Conservation (phyloP, 2,113 vertebrate species). For the Tricholaema leucomelas region DNA sequence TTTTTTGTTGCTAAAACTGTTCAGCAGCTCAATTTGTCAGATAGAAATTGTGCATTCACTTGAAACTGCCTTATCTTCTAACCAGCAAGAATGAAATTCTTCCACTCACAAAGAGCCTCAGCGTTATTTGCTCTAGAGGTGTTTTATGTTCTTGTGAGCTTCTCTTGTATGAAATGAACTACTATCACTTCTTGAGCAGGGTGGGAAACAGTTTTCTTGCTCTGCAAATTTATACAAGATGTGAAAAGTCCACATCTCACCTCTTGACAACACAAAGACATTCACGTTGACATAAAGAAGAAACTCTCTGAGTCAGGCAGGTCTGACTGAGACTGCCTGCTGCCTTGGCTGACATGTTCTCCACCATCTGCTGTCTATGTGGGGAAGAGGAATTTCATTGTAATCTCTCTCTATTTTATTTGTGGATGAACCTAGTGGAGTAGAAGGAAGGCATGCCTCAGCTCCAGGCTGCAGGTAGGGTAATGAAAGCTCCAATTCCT, state of each 20-base stretch:
- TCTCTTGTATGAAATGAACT: rapidly evolving
- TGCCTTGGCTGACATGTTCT: not conserved
- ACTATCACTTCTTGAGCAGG: not conserved
- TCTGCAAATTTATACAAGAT: not conserved
- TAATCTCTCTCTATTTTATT: not conserved
- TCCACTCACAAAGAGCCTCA: not conserved
- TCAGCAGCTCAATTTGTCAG: not conserved
- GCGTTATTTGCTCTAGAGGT: not conserved
- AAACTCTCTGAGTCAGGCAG: not conserved
- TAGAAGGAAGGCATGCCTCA: not conserved
- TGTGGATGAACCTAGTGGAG: not conserved
- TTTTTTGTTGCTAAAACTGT: not conserved
- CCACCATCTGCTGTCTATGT: not conserved
- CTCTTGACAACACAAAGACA: not conserved
- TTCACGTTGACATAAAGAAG: not conserved
- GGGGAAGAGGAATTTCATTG: not conserved
- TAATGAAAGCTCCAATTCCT: not conserved
- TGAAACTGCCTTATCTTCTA: not conserved
- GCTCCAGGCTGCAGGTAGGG: not conserved
- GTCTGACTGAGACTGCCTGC: not conserved
- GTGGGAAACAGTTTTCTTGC: not conserved
- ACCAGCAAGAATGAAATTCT: not conserved
- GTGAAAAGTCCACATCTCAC: not conserved
- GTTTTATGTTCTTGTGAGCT: not conserved
- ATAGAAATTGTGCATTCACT: not conserved